phyloP scores from a whole-genome alignment of 1,140 invertebrate species.

The Ips nitidus region DNA sequence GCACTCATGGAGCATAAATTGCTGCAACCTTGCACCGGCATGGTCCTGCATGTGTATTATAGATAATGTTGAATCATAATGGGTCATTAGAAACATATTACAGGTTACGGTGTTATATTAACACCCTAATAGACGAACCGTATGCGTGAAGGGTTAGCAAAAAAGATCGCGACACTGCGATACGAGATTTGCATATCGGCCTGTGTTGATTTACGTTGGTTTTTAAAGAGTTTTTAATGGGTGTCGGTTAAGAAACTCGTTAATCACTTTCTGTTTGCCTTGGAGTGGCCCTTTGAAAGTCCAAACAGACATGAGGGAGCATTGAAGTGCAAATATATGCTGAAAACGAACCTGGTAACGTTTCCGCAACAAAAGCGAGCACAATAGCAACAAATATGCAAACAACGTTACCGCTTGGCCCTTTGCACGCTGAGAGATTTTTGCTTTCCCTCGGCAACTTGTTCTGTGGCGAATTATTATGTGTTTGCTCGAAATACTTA shows the following conservation, averaged over 20 bases:
- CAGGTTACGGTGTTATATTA: conserved; percentile 24
- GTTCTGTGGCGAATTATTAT: neutral
- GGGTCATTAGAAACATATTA: conserved; percentile 33
- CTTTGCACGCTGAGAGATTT: neutral
- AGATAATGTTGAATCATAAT: conserved; percentile 35
- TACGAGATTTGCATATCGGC: neutral
- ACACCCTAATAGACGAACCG: conserved; percentile 16
- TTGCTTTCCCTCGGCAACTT: neutral
- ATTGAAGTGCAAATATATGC: neutral
- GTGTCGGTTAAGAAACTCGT: neutral
- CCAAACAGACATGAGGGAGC: neutral
- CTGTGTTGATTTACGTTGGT: neutral
- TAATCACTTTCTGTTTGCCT: neutral
- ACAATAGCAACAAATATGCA: neutral
- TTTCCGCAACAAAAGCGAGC: neutral
- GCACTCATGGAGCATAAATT: conserved; percentile 29
- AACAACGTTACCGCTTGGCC: neutral
- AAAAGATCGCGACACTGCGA: neutral
- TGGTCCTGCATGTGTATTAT: conserved; percentile 30
- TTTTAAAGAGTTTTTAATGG: neutral
- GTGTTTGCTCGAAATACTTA: neutral
- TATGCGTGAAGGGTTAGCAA: neutral
- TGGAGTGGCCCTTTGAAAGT: neutral
- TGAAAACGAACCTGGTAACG: too few relatives aligned
- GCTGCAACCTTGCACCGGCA: conserved; percentile 24